These are phyloP conservation scores for Ptiloglossa arizonensis DNA, from an alignment of 1,140 invertebrate genomes.

Conservation along the genomic window DNA sequence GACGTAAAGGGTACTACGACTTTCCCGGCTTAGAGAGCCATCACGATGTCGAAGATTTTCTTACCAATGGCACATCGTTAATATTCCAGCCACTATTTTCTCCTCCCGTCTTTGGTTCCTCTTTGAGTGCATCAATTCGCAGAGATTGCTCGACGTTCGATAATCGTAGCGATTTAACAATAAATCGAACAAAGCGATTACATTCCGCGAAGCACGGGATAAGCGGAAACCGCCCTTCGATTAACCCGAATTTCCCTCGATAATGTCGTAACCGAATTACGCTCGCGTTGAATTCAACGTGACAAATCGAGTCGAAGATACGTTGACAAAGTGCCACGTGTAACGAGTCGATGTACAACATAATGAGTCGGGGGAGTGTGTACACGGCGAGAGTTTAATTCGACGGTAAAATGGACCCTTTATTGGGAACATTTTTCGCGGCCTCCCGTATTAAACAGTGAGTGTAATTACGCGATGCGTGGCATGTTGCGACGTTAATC, in stretches of 20 bases:
- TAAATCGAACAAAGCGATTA: too few relatives aligned
- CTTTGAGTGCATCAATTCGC: too few relatives aligned
- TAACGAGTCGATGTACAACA: not conserved
- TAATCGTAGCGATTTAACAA: too few relatives aligned
- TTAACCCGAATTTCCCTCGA: not conserved
- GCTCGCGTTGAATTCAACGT: not conserved
- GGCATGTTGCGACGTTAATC: constrained; percentile 6
- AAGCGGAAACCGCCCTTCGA: not conserved
- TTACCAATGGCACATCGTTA: too few relatives aligned
- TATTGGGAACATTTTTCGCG: constrained; percentile 8
- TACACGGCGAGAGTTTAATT: not conserved
- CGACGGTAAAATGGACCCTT: not conserved
- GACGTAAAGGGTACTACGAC: too few relatives aligned
- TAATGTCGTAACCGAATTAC: not conserved
- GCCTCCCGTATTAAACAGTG: not conserved
- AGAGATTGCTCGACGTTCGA: too few relatives aligned
- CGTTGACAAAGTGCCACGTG: too few relatives aligned
- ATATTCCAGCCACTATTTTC: too few relatives aligned
- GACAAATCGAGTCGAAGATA: not conserved
- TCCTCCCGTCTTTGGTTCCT: too few relatives aligned
- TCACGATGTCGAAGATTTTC: too few relatives aligned
- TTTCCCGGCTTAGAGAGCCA: too few relatives aligned
- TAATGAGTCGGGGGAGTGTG: not conserved
- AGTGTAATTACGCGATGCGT: not conserved
- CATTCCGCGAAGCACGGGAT: not conserved